phyloP scores from a whole-genome alignment of 2,113 vertebrate genomes.

The Gadus macrocephalus region DNA sequence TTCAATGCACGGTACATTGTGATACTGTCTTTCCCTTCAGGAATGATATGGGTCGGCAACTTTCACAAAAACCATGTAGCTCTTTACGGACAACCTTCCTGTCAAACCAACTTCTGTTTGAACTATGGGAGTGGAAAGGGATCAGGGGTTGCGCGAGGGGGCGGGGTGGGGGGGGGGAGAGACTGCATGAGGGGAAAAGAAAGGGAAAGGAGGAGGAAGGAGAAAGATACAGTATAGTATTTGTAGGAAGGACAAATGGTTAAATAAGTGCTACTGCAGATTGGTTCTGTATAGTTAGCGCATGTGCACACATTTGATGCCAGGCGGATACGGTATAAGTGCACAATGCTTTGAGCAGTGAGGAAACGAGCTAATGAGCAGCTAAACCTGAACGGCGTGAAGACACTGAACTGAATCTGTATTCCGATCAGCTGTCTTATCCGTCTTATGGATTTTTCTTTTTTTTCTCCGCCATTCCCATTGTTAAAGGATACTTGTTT shows the following conservation, averaged over 20 bases:
- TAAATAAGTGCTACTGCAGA: slow-evolving; percentile 13
- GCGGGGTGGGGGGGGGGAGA: no score
- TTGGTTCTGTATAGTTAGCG: slow-evolving; percentile 33
- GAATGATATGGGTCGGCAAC: no score
- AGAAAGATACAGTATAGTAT: neutral
- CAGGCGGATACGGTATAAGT: no score
- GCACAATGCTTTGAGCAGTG: no score
- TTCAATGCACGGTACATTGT: no score
- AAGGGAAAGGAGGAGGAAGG: neutral
- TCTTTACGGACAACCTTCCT: neutral
- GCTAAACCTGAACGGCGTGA: no score
- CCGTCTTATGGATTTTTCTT: neutral
- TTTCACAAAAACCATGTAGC: no score
- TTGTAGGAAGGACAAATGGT: slow-evolving; percentile 15
- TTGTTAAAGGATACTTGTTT: neutral
- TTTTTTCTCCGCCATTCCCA: neutral
- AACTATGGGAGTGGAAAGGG: slow-evolving; percentile 1
- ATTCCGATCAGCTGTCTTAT: neutral
- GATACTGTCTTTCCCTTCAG: no score
- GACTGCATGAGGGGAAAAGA: neutral
- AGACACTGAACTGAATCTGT: no score
- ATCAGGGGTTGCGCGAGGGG: neutral
- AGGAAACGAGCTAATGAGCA: no score
- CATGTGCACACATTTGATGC: neutral
- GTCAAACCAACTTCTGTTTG: neutral